Conservation (phyloP, 2,113 vertebrate species). For the Lota lota region DNA sequence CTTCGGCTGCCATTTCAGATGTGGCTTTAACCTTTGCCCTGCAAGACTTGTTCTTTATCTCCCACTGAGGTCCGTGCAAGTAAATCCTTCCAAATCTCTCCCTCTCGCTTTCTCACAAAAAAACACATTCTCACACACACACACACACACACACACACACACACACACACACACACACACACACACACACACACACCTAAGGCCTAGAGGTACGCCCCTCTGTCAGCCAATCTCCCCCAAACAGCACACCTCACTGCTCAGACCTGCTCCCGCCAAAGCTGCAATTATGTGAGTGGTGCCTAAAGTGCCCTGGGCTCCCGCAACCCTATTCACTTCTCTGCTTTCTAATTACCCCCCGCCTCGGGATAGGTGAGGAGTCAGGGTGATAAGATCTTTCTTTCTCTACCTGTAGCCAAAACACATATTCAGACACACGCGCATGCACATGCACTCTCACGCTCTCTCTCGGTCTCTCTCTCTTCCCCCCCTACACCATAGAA, state of each 20-base stretch:
- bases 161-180: constrained; percentile 31
- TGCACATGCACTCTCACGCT: constrained; percentile 22
- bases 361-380: constrained; percentile 85
- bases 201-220: constrained; percentile 63
- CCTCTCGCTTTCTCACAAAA: constrained; percentile 15
- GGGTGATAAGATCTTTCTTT: constrained; percentile 82
- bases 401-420: constrained; percentile 80
- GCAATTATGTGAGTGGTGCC: constrained; percentile 82
- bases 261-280: constrained; percentile 83
- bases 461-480: background rate
- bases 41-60: constrained; percentile 48
- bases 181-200: constrained; percentile 18
- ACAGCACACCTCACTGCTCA: constrained; percentile 76
- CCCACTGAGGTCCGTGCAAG: constrained; percentile 41
- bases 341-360: constrained; percentile 85
- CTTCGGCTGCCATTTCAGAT: constrained; percentile 62
- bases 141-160: constrained; percentile 22
- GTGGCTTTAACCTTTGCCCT: constrained; percentile 63
- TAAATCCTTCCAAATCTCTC: constrained; percentile 55
- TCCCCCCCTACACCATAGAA: constrained; percentile 31
- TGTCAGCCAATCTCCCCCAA: constrained; percentile 78
- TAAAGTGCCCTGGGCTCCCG: constrained; percentile 72
- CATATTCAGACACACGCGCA: constrained; percentile 44
- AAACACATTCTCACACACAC: constrained; percentile 20
- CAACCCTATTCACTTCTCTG: constrained; percentile 82